phyloP scores from a whole-genome alignment of 2,888 invertebrate genomes.

The Plemyria rubiginata region DNA sequence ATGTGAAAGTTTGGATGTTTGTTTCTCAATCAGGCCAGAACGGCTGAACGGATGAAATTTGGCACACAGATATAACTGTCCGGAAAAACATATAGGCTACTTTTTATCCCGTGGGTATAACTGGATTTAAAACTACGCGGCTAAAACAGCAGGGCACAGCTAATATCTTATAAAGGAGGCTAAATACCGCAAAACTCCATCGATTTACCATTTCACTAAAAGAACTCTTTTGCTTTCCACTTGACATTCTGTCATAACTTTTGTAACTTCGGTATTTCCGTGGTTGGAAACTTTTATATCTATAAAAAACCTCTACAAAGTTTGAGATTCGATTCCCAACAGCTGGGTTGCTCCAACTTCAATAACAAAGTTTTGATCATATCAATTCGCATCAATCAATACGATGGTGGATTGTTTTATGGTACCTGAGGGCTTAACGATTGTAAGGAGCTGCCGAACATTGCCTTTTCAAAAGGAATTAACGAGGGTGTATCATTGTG shows the following conservation, averaged over 20 bases:
- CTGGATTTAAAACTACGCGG: no score
- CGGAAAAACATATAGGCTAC: no score
- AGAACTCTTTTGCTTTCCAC: conserved; percentile 28
- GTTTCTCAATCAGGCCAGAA: no score
- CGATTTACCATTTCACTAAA: not conserved
- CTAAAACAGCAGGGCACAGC: no score
- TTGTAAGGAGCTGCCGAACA: conserved; percentile 29
- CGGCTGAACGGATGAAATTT: no score
- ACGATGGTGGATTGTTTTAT: conserved; percentile 51
- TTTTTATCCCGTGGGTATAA: no score
- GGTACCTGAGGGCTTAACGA: conserved; percentile 36
- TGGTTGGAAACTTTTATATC: conserved; percentile 42
- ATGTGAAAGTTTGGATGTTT: no score
- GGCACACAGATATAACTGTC: no score
- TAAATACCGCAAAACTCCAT: not conserved
- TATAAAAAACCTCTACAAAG: conserved; percentile 49
- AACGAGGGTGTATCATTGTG: no score
- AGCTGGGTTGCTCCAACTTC: conserved; percentile 46
- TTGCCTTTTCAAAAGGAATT: not conserved
- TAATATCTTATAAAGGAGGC: not conserved
- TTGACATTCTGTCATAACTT: conserved; percentile 45
- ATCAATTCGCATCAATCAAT: conserved; percentile 62
- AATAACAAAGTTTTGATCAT: conserved; percentile 57
- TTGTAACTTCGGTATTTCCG: conserved; percentile 40
- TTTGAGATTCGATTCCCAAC: conserved; percentile 48